Conservation (phyloP, 1,140 invertebrate genomes). For the Arctopsyche grandis region DNA sequence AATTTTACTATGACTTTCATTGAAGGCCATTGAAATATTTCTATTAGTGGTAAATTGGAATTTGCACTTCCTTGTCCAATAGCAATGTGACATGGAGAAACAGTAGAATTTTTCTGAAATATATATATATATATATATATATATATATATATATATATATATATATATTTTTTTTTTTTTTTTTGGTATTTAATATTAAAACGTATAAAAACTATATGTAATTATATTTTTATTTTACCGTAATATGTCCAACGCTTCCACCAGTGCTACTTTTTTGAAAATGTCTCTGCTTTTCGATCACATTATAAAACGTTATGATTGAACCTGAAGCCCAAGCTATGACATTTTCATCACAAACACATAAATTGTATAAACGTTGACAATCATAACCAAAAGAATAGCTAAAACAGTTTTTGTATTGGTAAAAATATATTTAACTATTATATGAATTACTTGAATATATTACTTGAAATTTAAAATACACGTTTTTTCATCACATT, state of each 20-base stretch:
- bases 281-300: conserved; percentile 71
- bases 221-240: conserved; percentile 64
- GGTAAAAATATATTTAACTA: neutral
- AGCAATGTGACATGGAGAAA: conserved; percentile 75
- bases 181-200: too few relatives aligned
- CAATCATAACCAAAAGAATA: conserved; percentile 91
- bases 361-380: conserved; percentile 81
- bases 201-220: conserved; percentile 20
- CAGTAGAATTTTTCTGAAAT: conserved; percentile 77
- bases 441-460: too few relatives aligned
- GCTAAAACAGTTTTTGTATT: conserved; percentile 60
- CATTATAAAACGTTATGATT: conserved; percentile 79
- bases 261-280: conserved; percentile 79
- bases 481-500: neutral
- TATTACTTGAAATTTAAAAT: conserved; percentile 3
- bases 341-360: conserved; percentile 75
- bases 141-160: too few relatives aligned
- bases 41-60: conserved; percentile 79
- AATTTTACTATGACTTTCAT: conserved; percentile 79
- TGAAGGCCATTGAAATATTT: conserved; percentile 85
- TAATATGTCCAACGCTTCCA: conserved; percentile 81
- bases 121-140: neutral
- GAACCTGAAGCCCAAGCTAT: conserved; percentile 84
- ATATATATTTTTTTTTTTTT: too few relatives aligned
- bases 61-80: conserved; percentile 86